Percentiles rank a stretch among this genome's conserved stretches.
phyloP scores from a whole-genome alignment of 2,113 vertebrate genomes.

The Rhizomys pruinosus region DNA sequence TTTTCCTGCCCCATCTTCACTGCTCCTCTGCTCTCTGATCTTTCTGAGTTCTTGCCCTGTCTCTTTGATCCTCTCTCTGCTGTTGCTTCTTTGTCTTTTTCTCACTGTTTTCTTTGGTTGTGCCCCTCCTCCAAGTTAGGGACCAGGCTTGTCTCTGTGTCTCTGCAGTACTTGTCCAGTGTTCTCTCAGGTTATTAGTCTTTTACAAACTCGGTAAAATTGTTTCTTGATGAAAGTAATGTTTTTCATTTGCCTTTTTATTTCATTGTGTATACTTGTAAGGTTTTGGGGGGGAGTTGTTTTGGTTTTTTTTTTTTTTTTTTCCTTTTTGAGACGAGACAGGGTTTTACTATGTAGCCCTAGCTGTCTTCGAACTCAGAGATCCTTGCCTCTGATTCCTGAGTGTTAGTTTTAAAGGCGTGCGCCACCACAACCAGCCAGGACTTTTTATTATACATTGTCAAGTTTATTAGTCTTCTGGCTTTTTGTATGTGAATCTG shows the following conservation, averaged over 20 bases:
- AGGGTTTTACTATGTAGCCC: too few relatives aligned
- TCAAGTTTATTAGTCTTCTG: neutral
- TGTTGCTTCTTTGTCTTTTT: neutral
- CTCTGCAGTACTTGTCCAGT: neutral
- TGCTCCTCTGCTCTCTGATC: fast-evolving
- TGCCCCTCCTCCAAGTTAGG: neutral
- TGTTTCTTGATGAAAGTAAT: constrained; percentile 20
- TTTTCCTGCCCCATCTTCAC: neutral
- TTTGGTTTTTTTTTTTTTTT: neutral
- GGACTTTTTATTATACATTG: constrained; percentile 24
- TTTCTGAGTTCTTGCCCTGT: too few relatives aligned
- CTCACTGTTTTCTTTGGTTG: neutral
- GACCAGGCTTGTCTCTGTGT: neutral
- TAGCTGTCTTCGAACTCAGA: too few relatives aligned
- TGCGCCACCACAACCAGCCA: too few relatives aligned
- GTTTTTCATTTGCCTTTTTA: constrained; percentile 33
- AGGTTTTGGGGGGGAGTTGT: neutral
- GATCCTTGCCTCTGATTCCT: too few relatives aligned
- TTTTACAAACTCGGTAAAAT: constrained; percentile 31
- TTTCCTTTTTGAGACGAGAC: too few relatives aligned
- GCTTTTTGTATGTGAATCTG: constrained; percentile 14
- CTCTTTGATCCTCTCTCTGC: neutral
- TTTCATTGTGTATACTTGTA: constrained; percentile 2
- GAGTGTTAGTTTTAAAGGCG: too few relatives aligned
- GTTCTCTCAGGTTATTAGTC: neutral